Evolutionary conservation across 2,797 vertebrate genomes (phyloP), one percentile per base, ranked within the genome.

Genomic region (Cuniculus paca): DNA sequence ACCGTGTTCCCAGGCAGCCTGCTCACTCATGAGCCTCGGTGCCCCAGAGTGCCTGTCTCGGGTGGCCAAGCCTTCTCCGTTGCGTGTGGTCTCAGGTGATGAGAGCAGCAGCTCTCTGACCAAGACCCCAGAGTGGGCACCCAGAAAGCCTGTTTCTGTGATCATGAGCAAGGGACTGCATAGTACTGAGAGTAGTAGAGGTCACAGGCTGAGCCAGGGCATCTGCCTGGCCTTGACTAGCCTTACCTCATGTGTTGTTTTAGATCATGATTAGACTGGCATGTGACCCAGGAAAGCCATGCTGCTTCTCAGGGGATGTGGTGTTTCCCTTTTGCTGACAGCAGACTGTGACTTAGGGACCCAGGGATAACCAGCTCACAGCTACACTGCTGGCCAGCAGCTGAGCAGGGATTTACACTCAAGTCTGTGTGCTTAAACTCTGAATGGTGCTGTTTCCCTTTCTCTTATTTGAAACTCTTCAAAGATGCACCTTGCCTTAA

Each of bases 1-100:
- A 75, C 94, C 79, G 89, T 80, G 91, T 86, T 95, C 93, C 74
- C 87, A 89, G 91, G 82, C 91, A 94, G 93, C 89, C 58, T 91
- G 68, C 79, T n/a, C 87, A 65, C 89, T 94, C 93, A 83, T 93
- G 87, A 90, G 93, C 39, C 70, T 28, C 70, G 42, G 70, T 13
- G 70, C 22, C 70, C 39, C 36, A 26, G 63, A 11, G 17, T 68
- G 34, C n/a, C 63, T 1, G 60, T 86, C 34, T 58, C 16, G 75
- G 77, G 31, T 78, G 16, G 13, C 60, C 42, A n/a, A 4, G 20
- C 50, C 39, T 91, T 94, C 58, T 68, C 42, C 0, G 68, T 48
- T 31, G 9, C 61, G 28, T 19, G 0, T 28, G 7, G 13, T 74
- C 61, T 56, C 77, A 60, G 74, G 54, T 61, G 11, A 14, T 42